Percentiles rank a stretch among this genome's conserved stretches.
Evolutionary conservation across 2,888 invertebrate genomes (phyloP).

Genomic region (Pteria penguin): DNA sequence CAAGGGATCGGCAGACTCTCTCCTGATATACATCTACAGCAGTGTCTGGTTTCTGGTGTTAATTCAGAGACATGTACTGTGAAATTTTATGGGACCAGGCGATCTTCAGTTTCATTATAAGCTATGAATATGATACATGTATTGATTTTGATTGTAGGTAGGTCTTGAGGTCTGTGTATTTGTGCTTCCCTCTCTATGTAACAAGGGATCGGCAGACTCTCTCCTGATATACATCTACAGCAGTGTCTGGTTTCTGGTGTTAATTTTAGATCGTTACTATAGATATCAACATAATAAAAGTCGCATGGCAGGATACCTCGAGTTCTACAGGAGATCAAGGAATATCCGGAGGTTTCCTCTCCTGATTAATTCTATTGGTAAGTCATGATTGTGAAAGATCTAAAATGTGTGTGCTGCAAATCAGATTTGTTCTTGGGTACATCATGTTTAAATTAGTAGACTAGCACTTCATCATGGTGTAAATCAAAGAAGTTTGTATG

Average conservation of each 20-base stretch:
- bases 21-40: slow-evolving; percentile 68
- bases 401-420: no score
- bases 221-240: slow-evolving; percentile 68
- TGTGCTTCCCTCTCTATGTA: slow-evolving; percentile 60
- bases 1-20: slow-evolving; percentile 49
- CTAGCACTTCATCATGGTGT: no score
- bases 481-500: no score
- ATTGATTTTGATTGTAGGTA: slow-evolving; percentile 55
- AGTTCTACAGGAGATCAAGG: slow-evolving; percentile 71
- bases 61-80: no score
- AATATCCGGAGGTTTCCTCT: slow-evolving; percentile 67
- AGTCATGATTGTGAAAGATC: no score
- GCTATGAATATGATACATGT: neutral
- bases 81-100: no score
- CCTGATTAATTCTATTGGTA: slow-evolving; percentile 70
- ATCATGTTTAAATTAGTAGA: no score
- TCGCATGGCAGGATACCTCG: slow-evolving; percentile 71
- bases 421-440: no score
- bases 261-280: slow-evolving; percentile 66
- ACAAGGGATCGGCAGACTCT: slow-evolving; percentile 51
- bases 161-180: slow-evolving; percentile 58
- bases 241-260: slow-evolving; percentile 67
- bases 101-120: no score
- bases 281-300: slow-evolving; percentile 66
- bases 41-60: slow-evolving; percentile 71